phyloP scores from a whole-genome alignment of 2,888 invertebrate genomes.

The Cosmopolites sordidus region DNA sequence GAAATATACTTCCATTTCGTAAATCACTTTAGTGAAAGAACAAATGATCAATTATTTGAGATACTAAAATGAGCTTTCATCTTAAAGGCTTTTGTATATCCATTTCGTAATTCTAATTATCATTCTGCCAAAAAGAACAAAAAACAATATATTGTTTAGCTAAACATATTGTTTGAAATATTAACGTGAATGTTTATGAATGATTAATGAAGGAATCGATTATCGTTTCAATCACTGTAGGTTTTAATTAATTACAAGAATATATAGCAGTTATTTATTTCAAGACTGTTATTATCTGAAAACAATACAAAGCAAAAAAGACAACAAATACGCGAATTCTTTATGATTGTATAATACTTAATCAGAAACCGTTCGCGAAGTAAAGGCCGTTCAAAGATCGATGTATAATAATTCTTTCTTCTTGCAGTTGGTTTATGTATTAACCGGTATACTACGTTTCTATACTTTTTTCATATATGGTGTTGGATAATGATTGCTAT shows the following conservation, averaged over 20 bases:
- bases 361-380: neutral
- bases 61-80: too few relatives aligned
- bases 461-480: neutral
- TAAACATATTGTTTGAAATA: too few relatives aligned
- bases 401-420: neutral
- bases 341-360: neutral
- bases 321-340: neutral
- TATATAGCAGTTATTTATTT: neutral
- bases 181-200: conserved; percentile 9
- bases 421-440: neutral
- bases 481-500: neutral
- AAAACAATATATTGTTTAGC: too few relatives aligned
- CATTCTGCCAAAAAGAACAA: too few relatives aligned
- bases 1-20: too few relatives aligned
- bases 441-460: too few relatives aligned
- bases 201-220: conserved; percentile 3
- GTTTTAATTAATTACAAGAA: conserved; percentile 6
- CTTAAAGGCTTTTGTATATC: too few relatives aligned
- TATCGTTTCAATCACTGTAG: neutral
- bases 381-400: neutral
- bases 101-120: too few relatives aligned
- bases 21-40: too few relatives aligned
- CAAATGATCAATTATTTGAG: too few relatives aligned
- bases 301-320: neutral
- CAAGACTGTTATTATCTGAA: neutral